Evolutionary conservation across 2,113 vertebrate genomes (phyloP), one percentile per base, ranked within the genome.

Genomic region (Melanerpes formicivorus): DNA sequence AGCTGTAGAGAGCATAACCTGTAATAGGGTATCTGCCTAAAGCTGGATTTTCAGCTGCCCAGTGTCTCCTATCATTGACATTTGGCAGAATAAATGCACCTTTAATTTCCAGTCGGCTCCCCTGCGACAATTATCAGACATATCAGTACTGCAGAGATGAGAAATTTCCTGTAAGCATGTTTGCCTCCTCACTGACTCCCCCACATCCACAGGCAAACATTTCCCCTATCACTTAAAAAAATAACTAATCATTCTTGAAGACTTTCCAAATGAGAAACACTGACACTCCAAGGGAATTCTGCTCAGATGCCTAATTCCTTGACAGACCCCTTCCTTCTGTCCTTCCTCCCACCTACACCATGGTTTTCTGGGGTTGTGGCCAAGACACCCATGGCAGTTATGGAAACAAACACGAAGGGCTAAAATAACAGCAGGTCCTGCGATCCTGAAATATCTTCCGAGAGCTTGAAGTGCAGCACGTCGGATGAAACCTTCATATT

Each of bases 341-440:
- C 67, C 34, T 29, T 92, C 50, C 34, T 79, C 30, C 74, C 84
- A 87, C 91, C 81, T 72, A 70, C 75, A 10, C 3, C 5, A 50
- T 87, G 66, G 29, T 87, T 92, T 90, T 79, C 72, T 82, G 40
- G 40, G 27, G 22, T 21, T 84, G 75, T 87, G 71, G 63, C 21
- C 46, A 1, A 88, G 71, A 62, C 50, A 70, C 50, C 71, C 87
- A 8, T 46, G 64, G 64, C 84, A 80, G 34, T 87, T 63, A 52
- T 3, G 52, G 52, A 95, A 95, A 95, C 67, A 91, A 89, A 93
- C 72, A 92, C 0, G 9, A 87, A 70, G n/a, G 11, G 52, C 80
- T 63, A 85, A 95, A 95, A 93, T 89, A 93, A 87, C 66, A 88
- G 66, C 84, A 72, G 34, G 25, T 69, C 54, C 55, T 72, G 25